Evolutionary conservation across 2,113 vertebrate genomes (phyloP).

Genomic region (Plotosus lineatus): DNA sequence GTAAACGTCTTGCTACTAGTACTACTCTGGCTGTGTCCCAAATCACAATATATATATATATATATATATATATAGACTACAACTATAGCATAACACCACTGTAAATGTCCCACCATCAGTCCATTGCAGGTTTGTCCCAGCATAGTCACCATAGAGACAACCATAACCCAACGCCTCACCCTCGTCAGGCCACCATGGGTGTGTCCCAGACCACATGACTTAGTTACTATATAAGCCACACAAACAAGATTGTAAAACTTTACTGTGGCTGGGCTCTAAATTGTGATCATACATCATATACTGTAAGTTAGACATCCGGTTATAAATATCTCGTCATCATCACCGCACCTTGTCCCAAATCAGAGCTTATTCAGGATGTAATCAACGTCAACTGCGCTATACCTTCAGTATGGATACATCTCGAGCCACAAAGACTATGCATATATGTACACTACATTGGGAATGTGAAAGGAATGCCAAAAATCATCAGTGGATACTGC

Average conservation of each 20-base stretch:
- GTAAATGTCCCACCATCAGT: background rate
- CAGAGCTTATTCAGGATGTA: background rate
- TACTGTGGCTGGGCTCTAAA: background rate
- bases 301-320: background rate
- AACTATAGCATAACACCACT: background rate
- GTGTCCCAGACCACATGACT: background rate
- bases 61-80: background rate
- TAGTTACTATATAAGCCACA: background rate
- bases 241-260: background rate
- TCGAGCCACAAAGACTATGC: background rate
- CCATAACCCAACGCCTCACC: background rate
- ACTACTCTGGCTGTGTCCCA: slow-evolving; percentile 1
- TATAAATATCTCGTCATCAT: background rate
- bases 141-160: too few species aligned
- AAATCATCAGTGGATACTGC: background rate
- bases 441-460: background rate
- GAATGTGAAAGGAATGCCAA: background rate
- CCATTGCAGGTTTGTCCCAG: background rate
- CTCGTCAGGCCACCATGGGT: background rate
- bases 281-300: background rate
- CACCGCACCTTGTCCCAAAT: background rate
- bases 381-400: background rate
- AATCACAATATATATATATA: background rate
- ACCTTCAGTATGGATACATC: background rate
- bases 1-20: background rate